Base-by-base conservation (phyloP, 2,113 vertebrate species). In the Ploceus nigricollis region DNA sequence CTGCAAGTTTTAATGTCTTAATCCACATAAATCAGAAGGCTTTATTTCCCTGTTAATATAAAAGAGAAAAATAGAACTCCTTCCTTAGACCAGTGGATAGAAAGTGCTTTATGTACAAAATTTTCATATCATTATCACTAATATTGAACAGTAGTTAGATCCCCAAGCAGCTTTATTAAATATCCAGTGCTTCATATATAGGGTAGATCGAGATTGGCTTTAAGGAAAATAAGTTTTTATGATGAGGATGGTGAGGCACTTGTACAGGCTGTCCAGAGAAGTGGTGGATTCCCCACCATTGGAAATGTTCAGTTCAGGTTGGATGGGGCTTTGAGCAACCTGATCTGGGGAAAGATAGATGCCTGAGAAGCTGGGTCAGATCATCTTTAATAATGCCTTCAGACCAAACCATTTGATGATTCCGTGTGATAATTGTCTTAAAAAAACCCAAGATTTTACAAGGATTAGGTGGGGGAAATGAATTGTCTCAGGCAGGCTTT, bases 221-320 rank as follows among this genome's bases (percentile, higher is more conserved):
- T 24, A 48, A 88, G n/a, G 6, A 69, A 60, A 81, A 13, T 23
- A 37, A 19, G 10, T 18, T 40, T 81, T 88, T 47, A 13, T 2
- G 0, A 8, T 42, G 30, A 30, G 17, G 20, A 10, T 33, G 18
- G 6, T 64, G 40, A 69, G 17, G 14, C 11, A 10, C 12, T 20
- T 17, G 35, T 54, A 39, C 10, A 48, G 2, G 12, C 14, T 77
- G 27, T 23, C 5, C 18, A 65, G 54, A 39, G 31, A 53, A 48
- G 22, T 1, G 53, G 11, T 33, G 16, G 10, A 3, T 40, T 37
- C 12, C 9, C 15, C 22, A 8, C 22, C 24, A 10, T 0, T 50
- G 23, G 23, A 61, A 53, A 27, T 12, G 10, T 48, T 35, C 37
- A 35, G 11, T 19, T 27, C 13, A 25, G 13, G 12, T 2, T 57